Evolutionary conservation across 2,888 invertebrate genomes (phyloP), one percentile per base, ranked within the genome.

Genomic region (Macrosiphum euphorbiae): DNA sequence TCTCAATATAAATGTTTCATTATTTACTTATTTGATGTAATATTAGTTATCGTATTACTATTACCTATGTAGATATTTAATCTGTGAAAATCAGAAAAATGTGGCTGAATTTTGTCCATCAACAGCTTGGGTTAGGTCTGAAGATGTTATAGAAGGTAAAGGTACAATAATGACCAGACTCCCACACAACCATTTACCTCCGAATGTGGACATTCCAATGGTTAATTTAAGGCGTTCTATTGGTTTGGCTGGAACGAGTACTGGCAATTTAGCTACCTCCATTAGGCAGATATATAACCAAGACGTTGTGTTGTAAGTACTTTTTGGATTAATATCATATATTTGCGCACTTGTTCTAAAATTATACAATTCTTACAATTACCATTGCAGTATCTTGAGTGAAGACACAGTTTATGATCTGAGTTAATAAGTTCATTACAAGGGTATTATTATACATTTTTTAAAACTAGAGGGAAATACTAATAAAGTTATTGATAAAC

Each of bases 141-240:
- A n/a, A 67, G 67, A 67, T n/a, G 58, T 58, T 26, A n/a, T 67
- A 67, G n/a, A 67, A n/a, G 67, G n/a, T n/a, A 67, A n/a, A 13
- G n/a, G 67, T 67, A 3, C 11, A 67, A 67, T 67, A 67, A 67
- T 67, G 28, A 67, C n/a, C 67, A 11, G 0, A 67, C 13, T 67
- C n/a, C 67, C 55, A 55, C 55, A 67, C 67, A 67, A 67, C n/a
- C n/a, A 67, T 67, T 67, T 67, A 67, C 67, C n/a, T 67, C n/a
- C 67, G n/a, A 67, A 67, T 67, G 67, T 67, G 67, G 67, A 67
- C n/a, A 67, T 67, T 67, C 67, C n/a, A 67, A 67, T 67, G 67
- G n/a, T 67, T 67, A 11, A 67, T 67, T 67, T 67, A 67, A n/a
- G 67, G n/a, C 28, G 67, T 0, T 67, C 67, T 67, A 67, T 67